A percentile compares a stretch with the other conserved stretches of the same genome.
Evolutionary conservation across 2,888 invertebrate species (phyloP).

Genomic region (Xestia ashworthii): DNA sequence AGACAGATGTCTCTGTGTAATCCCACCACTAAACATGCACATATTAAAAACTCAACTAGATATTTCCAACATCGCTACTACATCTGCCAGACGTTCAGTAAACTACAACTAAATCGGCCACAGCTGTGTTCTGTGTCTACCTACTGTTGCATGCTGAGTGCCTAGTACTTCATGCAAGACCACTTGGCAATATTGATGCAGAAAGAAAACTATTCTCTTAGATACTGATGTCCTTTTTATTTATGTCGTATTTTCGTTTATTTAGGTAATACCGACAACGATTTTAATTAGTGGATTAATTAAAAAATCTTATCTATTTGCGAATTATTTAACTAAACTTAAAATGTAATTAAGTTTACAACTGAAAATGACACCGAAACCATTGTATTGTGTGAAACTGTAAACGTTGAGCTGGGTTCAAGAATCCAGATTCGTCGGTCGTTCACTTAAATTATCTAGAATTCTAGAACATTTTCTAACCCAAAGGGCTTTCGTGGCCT

Average conservation of each 20-base stretch:
- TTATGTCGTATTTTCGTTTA: no score
- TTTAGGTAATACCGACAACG: no score
- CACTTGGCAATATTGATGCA: background rate
- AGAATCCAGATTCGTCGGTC: background rate
- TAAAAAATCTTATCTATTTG: no score
- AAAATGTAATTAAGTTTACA: no score
- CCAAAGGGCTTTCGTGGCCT: conserved; percentile 3
- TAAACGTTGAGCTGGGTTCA: background rate
- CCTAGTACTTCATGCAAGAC: background rate
- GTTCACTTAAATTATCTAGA: background rate
- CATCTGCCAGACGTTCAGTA: background rate
- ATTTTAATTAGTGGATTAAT: no score
- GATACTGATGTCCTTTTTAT: no score
- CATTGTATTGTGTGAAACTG: background rate
- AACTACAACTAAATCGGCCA: background rate
- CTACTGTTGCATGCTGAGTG: background rate
- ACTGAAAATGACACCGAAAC: no score
- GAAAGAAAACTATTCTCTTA: no score
- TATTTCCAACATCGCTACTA: background rate
- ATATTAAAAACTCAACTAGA: background rate
- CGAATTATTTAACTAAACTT: no score
- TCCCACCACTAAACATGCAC: background rate
- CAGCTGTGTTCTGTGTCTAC: conserved; percentile 15
- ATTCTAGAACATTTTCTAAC: conserved; percentile 5
- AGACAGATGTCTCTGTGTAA: no score